phyloP scores from a whole-genome alignment of 2,113 vertebrate species.

The Platichthys flesus region DNA sequence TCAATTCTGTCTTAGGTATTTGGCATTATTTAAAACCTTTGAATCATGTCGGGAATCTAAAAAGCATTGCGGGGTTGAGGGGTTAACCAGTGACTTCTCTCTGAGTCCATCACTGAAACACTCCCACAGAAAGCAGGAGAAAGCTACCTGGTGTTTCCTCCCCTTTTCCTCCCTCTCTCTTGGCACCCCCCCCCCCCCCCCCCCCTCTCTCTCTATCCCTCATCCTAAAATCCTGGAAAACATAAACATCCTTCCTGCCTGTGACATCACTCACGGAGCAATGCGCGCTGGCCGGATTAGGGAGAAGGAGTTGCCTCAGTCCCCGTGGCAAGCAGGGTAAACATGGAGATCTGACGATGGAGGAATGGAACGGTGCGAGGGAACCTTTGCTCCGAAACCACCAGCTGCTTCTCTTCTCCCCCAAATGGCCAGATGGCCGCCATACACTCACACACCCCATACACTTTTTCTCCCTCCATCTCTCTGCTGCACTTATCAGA shows the following conservation, averaged over 20 bases:
- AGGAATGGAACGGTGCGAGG: slow-evolving; percentile 55
- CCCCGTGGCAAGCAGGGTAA: slow-evolving; percentile 62
- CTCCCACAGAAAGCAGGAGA: neutral
- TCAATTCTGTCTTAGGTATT: too few relatives aligned
- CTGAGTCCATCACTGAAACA: too few relatives aligned
- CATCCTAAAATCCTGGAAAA: slow-evolving; percentile 45
- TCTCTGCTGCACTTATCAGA: slow-evolving; percentile 46
- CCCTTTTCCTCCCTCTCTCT: neutral
- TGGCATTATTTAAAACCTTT: too few relatives aligned
- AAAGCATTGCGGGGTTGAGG: too few relatives aligned
- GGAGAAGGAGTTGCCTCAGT: slow-evolving; percentile 49
- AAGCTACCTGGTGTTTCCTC: slow-evolving; percentile 33
- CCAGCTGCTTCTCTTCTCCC: slow-evolving; percentile 63
- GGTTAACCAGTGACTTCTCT: too few relatives aligned
- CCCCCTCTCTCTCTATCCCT: neutral
- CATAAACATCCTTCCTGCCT: slow-evolving; percentile 61
- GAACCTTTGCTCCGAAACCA: slow-evolving; percentile 40
- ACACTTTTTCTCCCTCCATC: slow-evolving; percentile 1
- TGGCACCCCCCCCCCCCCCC: neutral
- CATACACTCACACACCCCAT: slow-evolving; percentile 12
- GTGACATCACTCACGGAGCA: slow-evolving; percentile 28
- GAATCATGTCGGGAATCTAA: too few relatives aligned
- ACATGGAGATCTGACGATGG: slow-evolving; percentile 65
- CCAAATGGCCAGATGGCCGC: slow-evolving; percentile 60
- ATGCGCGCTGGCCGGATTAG: slow-evolving; percentile 22